phyloP scores from a whole-genome alignment of 2,113 vertebrate species.

The Micronycteris hirsuta region DNA sequence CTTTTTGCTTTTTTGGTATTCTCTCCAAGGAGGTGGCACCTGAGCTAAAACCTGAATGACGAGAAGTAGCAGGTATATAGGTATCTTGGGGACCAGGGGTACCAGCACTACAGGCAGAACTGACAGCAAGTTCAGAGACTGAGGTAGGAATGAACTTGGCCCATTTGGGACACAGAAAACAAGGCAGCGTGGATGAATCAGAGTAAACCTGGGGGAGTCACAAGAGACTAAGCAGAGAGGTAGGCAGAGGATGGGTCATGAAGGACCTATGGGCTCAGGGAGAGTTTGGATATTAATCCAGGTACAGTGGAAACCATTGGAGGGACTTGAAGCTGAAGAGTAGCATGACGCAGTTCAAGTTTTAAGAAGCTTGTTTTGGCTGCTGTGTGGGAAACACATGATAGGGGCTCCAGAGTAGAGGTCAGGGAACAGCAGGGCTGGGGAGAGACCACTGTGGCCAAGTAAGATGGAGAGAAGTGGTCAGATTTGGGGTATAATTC shows the following conservation, averaged over 20 bases:
- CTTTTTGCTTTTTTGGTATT: neutral
- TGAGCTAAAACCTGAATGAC: neutral
- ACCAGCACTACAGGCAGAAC: neutral
- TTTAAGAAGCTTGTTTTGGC: neutral
- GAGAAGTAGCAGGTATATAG: neutral
- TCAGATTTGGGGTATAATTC: neutral
- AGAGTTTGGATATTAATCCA: neutral
- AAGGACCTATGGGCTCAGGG: neutral
- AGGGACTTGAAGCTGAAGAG: neutral
- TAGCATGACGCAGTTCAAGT: neutral
- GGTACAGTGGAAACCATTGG: neutral
- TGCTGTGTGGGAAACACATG: neutral
- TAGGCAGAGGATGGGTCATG: accelerated
- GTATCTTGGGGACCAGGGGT: too few species aligned
- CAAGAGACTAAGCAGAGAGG: neutral
- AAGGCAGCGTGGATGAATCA: neutral
- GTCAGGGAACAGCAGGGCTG: neutral
- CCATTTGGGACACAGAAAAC: neutral
- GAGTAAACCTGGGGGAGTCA: neutral
- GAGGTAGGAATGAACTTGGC: neutral
- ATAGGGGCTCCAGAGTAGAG: neutral
- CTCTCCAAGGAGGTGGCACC: neutral
- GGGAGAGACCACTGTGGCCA: neutral
- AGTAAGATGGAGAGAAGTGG: neutral
- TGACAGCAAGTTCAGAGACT: neutral